Percentiles rank a stretch among this genome's conserved stretches.
Conservation (phyloP, 2,888 invertebrate genomes). For the Tiliacea aurago region DNA sequence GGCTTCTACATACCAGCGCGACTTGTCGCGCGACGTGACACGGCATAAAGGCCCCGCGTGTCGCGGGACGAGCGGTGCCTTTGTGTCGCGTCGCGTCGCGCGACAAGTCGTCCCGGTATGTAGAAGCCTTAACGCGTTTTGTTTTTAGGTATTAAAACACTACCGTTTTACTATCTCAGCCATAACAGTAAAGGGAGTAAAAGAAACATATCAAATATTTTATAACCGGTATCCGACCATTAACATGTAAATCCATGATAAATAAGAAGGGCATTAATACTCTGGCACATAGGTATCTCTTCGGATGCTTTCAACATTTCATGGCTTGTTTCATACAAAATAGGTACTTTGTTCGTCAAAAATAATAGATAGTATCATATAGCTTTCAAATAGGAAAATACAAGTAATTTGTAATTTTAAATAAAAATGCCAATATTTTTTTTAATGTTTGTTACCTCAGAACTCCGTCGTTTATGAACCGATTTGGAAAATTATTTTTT, state of each 20-base stretch:
- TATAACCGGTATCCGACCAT: slow-evolving; percentile 35
- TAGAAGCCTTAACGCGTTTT: slow-evolving; percentile 20
- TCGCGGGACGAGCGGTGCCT: no score
- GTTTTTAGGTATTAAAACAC: slow-evolving; percentile 37
- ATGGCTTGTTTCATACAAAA: slow-evolving; percentile 23
- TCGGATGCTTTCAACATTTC: slow-evolving; percentile 16
- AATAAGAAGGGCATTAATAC: slow-evolving; percentile 60
- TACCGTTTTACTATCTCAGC: slow-evolving; percentile 30
- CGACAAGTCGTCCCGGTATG: no score
- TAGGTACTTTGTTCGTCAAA: background rate
- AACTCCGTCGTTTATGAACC: no score
- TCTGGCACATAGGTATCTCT: slow-evolving; percentile 30
- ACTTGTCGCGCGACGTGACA: no score
- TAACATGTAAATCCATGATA: slow-evolving; percentile 48
- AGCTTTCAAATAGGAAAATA: background rate
- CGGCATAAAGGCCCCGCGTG: no score
- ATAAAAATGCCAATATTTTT: no score
- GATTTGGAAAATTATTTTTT: no score
- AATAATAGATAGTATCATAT: background rate
- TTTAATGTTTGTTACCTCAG: no score
- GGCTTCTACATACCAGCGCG: no score
- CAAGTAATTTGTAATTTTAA: background rate
- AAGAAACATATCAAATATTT: slow-evolving; percentile 41
- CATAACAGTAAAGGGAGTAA: slow-evolving; percentile 42
- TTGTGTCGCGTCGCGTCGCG: no score